Evolutionary conservation across 2,797 vertebrate genomes (phyloP).

Genomic region (Vireo griseus): DNA sequence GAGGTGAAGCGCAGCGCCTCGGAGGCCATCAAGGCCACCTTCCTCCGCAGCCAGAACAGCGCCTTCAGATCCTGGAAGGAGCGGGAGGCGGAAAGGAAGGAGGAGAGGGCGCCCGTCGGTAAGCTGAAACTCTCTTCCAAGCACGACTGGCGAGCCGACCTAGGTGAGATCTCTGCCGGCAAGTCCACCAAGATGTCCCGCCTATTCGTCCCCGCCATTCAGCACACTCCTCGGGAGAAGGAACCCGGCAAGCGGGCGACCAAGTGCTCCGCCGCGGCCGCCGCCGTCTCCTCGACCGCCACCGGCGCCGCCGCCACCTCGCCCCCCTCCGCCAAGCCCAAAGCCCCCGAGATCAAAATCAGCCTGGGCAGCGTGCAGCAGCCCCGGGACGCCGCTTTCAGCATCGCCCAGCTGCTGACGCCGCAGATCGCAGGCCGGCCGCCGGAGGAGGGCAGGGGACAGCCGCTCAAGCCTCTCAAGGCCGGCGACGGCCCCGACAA

Average conservation of each 20-base stretch:
- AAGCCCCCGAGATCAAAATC: constrained; percentile 90
- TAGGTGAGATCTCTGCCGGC: constrained; percentile 71
- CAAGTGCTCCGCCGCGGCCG: constrained; percentile 55
- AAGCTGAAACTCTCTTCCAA: constrained; percentile 62
- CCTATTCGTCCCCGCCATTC: constrained; percentile 90
- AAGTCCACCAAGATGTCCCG: constrained; percentile 87
- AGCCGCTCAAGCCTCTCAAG: constrained; percentile 70
- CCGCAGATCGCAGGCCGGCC: constrained; percentile 82
- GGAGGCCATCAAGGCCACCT: constrained; percentile 75
- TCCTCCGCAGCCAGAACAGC: constrained; percentile 82
- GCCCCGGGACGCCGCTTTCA: constrained; percentile 82
- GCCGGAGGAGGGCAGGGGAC: constrained; percentile 71
- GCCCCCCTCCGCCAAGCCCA: constrained; percentile 56
- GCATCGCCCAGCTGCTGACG: constrained; percentile 89
- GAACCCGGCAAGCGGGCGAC: constrained; percentile 66
- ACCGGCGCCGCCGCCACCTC: background rate
- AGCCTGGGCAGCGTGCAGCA: constrained; percentile 81
- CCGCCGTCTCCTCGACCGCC: background rate
- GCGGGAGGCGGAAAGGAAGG: constrained; percentile 74
- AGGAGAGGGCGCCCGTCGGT: constrained; percentile 59
- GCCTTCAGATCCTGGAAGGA: constrained; percentile 85
- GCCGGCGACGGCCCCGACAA: constrained; percentile 80
- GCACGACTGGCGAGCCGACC: constrained; percentile 68
- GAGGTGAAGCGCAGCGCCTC: constrained; percentile 82
- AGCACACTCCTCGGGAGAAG: constrained; percentile 79